These are phyloP conservation scores for Caenorhabditis sinica DNA, from an alignment of 2,888 invertebrate species.

Conservation along the genomic window DNA sequence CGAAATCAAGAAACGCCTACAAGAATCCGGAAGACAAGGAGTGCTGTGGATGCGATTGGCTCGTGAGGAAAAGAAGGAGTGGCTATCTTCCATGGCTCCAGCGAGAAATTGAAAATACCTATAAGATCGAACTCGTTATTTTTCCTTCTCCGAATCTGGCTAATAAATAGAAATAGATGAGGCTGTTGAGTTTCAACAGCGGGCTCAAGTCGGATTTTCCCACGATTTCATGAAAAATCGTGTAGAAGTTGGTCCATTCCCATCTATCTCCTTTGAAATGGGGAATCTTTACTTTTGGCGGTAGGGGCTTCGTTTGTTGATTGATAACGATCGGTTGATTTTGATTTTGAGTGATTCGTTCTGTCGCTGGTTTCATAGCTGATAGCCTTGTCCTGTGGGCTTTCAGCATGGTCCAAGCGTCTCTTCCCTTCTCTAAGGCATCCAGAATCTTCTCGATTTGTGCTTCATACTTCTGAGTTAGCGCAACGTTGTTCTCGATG, in stretches of 20 bases:
- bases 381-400: not conserved
- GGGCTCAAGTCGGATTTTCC: constrained; percentile 1
- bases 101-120: too few species aligned
- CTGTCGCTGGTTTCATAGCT: not conserved
- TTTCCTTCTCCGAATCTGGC: too few species aligned
- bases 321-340: not conserved
- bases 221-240: constrained; percentile 14
- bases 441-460: constrained; percentile 6
- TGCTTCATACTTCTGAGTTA: constrained; percentile 1
- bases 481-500: not conserved
- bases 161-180: too few species aligned
- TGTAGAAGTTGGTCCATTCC: constrained; percentile 34
- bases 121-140: too few species aligned
- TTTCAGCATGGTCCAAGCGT: not conserved
- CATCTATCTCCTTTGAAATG: constrained; percentile 33
- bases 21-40: too few species aligned
- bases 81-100: too few species aligned
- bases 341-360: not conserved
- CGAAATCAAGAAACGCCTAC: too few species aligned
- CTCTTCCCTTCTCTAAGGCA: not conserved
- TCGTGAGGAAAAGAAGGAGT: too few species aligned
- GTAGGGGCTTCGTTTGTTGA: not conserved
- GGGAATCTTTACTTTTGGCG: constrained; percentile 22
- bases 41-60: too few species aligned
- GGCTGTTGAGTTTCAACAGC: constrained; percentile 25